A percentile compares a stretch with the other conserved stretches of the same genome.
These are phyloP conservation scores for Malurus splendens DNA, from an alignment of 2,797 vertebrate genomes.

Conservation along the genomic window DNA sequence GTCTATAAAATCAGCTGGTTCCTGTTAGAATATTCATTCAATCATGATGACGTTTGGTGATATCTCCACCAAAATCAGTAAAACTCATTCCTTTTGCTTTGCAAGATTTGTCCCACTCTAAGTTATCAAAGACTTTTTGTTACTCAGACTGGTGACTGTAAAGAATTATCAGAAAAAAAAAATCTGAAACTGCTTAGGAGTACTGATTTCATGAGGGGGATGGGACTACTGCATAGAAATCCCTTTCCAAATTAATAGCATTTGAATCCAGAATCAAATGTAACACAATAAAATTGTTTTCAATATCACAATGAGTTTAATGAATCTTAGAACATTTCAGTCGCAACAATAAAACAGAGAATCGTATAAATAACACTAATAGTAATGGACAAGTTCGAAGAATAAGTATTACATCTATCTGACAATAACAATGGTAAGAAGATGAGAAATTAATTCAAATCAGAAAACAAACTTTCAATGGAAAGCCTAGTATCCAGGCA, in stretches of 20 bases:
- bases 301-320: background rate
- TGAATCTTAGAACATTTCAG: background rate
- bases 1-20: conserved; percentile 55
- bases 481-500: background rate
- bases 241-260: background rate
- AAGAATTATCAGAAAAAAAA: conserved; percentile 39
- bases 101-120: background rate
- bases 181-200: conserved; percentile 21
- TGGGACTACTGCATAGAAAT: background rate
- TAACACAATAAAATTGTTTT: background rate
- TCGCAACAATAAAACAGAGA: background rate
- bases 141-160: conserved; percentile 13
- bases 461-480: background rate
- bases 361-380: background rate
- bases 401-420: background rate
- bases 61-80: conserved; percentile 54
- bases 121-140: conserved; percentile 35
- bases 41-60: conserved; percentile 28
- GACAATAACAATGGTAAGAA: background rate
- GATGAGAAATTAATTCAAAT: background rate
- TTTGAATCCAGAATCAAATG: conserved; percentile 16
- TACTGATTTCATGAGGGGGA: conserved; percentile 16
- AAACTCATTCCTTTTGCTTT: conserved; percentile 37
- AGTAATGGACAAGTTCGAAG: background rate
- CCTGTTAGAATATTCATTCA: conserved; percentile 53